phyloP scores from a whole-genome alignment of 2,888 invertebrate genomes.

The Lochmaea crataegi region DNA sequence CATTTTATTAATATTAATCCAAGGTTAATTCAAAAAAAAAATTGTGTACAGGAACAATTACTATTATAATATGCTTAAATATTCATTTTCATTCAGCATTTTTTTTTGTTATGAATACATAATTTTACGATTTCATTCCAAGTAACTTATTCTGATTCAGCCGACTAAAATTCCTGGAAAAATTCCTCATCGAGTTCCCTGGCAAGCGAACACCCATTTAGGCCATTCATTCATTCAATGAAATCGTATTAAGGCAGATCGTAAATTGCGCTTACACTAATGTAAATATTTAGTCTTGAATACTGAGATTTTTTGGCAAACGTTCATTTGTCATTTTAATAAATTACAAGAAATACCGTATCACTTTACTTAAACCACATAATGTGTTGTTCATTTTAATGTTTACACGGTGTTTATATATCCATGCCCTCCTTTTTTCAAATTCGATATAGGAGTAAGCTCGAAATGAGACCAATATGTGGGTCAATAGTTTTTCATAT shows the following conservation, averaged over 20 bases:
- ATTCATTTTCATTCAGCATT: too few species aligned
- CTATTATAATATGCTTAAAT: too few species aligned
- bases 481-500: too few species aligned
- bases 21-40: too few species aligned
- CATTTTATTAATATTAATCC: too few species aligned
- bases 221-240: slow-evolving; percentile 4
- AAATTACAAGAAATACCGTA: not conserved
- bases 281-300: not conserved
- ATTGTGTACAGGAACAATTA: too few species aligned
- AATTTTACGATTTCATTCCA: not conserved
- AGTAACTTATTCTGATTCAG: not conserved
- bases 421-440: too few species aligned
- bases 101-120: not conserved
- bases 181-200: slow-evolving; percentile 5
- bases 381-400: not conserved
- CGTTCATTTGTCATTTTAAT: not conserved
- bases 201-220: slow-evolving; percentile 12
- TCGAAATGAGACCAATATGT: too few species aligned
- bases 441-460: too few species aligned
- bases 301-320: not conserved
- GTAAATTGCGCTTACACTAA: not conserved
- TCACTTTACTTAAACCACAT: not conserved
- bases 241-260: not conserved
- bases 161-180: not conserved
- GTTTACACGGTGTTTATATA: too few species aligned